Base-by-base conservation (phyloP, 2,113 vertebrate species). In the Platichthys stellatus region DNA sequence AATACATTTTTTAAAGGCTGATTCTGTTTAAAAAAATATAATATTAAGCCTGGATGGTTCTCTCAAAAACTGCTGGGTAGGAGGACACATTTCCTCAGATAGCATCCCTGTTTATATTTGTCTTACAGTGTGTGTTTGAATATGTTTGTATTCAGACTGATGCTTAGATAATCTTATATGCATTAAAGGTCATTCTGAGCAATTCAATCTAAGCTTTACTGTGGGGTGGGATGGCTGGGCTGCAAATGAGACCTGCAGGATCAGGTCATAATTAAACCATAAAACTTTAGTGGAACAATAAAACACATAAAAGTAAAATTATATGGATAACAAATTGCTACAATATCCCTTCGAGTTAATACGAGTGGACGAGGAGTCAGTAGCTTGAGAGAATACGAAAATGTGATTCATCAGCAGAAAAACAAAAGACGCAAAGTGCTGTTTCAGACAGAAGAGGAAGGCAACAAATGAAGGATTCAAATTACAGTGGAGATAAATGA, bases 281-380 rank as follows among this genome's bases (percentile, higher is more conserved):
- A 67, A 81, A 79, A 70, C 20, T 60, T 68, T 2, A 73, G 35
- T 12, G 1, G 18, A 66, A 72, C 77, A 63, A 69, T 80, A 56
- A 75, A 84, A 43, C 51, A 56, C 49, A 75, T 69, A 40, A 61
- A 58, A 69, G n/a, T 24, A 21, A 64, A 47, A 87, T 81, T 60
- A 70, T 72, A 43, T 53, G 66, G 57, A 54, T 57, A 76, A 74
- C 43, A 74, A 85, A 78, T 47, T 51, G 61, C 62, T 65, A 51
- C 66, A 74, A 62, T 59, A 76, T 65, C 47, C n/a, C 68, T 20
- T 17, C 26, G 43, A 28, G 54, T 70, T 79, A 57, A 73, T 66
- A 74, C 53, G 31, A 72, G 31, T n/a, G 7, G 61, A 76, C 69
- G 69, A 57, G n/a, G 26, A 78, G 26, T 74, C 20, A 76, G 65